Evolutionary conservation across 53 echinoderm and acorn worm species (phyloP).

Genomic region (Apostichopus leukothele): DNA sequence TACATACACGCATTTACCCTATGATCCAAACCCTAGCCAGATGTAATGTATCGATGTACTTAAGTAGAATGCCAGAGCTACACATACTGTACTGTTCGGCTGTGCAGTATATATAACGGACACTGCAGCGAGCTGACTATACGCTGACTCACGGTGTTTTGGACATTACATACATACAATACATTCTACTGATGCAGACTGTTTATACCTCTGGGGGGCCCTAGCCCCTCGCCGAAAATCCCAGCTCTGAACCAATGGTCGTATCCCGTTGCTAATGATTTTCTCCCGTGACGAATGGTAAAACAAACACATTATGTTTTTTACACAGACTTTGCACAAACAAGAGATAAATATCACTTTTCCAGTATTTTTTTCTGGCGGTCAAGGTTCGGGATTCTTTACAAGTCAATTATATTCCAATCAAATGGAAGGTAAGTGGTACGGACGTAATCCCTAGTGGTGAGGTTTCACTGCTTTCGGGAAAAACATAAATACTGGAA

Average conservation of each 20-base stretch:
- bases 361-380: conserved; percentile 11
- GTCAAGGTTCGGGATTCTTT: neutral
- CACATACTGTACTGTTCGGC: neutral
- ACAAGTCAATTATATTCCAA: conserved; percentile 36
- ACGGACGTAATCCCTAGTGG: neutral
- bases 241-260: conserved; percentile 36
- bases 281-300: conserved; percentile 47
- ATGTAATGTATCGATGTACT: too few relatives aligned
- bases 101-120: neutral
- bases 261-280: conserved; percentile 46
- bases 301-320: conserved; percentile 51
- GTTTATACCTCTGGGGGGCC: conserved; percentile 44
- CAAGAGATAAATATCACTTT: conserved; percentile 43
- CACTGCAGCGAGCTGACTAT: neutral
- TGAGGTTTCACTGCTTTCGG: neutral
- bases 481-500: neutral
- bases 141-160: conserved; percentile 22
- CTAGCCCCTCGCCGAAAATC: neutral
- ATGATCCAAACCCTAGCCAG: too few relatives aligned
- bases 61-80: too few relatives aligned
- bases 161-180: conserved; percentile 6
- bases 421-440: conserved; percentile 22
- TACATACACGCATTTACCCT: too few relatives aligned
- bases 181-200: neutral
- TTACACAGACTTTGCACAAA: conserved; percentile 48